Base-by-base conservation (phyloP, 2,888 invertebrate genomes). In the Zhuqinia jingwanae region DNA sequence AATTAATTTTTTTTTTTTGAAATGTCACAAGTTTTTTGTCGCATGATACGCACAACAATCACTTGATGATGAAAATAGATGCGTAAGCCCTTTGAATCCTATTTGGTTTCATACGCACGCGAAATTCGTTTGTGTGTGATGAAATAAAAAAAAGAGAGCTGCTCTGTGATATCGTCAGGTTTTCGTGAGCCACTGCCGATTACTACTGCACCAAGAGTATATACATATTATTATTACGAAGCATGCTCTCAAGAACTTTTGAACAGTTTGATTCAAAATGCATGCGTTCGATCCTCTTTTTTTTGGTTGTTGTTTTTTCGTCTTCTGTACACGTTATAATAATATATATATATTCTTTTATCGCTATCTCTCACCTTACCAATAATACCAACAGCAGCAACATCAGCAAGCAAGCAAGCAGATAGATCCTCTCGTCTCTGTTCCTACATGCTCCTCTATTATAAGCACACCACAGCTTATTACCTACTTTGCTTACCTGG, bases 101-200 rank as follows among this genome's bases (percentile, higher is more conserved):
- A 65, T 25, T 73, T 53, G 58, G 78, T 79, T 36, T 58, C 79
- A 60, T n/a, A n/a, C 58, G 68, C 81, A 80, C 80, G 65, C 85
- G 8, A 36, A 36, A 36, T 36, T 36, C 36, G 36, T 36, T 36
- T 8, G 36, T 36, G 36, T 36, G 36, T 36, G 36, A 36, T 36
- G 36, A 36, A 36, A n/a, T n/a, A n/a, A n/a, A n/a, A n/a, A n/a
- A n/a, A 36, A 81, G 77, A 87, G 87, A 87, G 87, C 87, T 58
- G 60, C 47, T 77, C 50, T 77, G 81, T 73, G 81, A 68, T 76
- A 82, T 82, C 68, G 87, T 87, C 82, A 81, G 82, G 80, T 77
- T 87, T 82, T 87, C 82, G 36, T 82, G 87, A 87, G 70, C 68
- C 78, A 82, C 87, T 82, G 87, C 36, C 60, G 87, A 82, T 87